A percentile compares a stretch with the other conserved stretches of the same genome.
Conservation (phyloP, 2,113 vertebrate genomes). For the Psophia crepitans region DNA sequence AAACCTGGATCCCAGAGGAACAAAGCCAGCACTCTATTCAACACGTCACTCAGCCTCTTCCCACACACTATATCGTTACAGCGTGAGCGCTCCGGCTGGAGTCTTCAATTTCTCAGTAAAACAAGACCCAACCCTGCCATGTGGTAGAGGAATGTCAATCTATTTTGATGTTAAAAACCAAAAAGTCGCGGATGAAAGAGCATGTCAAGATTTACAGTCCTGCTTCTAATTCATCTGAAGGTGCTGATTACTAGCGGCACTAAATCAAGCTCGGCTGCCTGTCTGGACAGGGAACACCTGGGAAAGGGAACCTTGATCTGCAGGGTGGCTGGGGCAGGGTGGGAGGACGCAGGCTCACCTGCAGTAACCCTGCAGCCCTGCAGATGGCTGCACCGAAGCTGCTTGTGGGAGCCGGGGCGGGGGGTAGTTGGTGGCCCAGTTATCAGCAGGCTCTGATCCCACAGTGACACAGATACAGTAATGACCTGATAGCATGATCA, state of each 20-base stretch:
- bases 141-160: slow-evolving; percentile 19
- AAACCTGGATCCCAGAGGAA: slow-evolving; percentile 47
- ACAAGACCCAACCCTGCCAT: neutral
- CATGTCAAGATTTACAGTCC: slow-evolving; percentile 1
- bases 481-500: slow-evolving; percentile 20
- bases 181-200: slow-evolving; percentile 35
- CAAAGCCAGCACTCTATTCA: slow-evolving; percentile 26
- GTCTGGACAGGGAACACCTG: slow-evolving; percentile 14
- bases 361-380: slow-evolving; percentile 12
- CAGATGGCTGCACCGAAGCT: slow-evolving; percentile 29
- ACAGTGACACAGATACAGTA: neutral
- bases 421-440: neutral
- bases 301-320: neutral
- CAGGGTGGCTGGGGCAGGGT: neutral
- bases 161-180: slow-evolving; percentile 40
- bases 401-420: neutral
- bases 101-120: slow-evolving; percentile 47
- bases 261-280: neutral
- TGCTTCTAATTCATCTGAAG: slow-evolving; percentile 47
- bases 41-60: neutral
- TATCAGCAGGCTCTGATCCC: neutral
- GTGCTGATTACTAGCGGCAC: slow-evolving; percentile 22
- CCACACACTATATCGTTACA: neutral
- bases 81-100: neutral
- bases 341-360: neutral